A percentile compares a stretch with the other conserved stretches of the same genome.
Evolutionary conservation across 2,888 invertebrate genomes (phyloP).

Genomic region (Apotomis turbidana): DNA sequence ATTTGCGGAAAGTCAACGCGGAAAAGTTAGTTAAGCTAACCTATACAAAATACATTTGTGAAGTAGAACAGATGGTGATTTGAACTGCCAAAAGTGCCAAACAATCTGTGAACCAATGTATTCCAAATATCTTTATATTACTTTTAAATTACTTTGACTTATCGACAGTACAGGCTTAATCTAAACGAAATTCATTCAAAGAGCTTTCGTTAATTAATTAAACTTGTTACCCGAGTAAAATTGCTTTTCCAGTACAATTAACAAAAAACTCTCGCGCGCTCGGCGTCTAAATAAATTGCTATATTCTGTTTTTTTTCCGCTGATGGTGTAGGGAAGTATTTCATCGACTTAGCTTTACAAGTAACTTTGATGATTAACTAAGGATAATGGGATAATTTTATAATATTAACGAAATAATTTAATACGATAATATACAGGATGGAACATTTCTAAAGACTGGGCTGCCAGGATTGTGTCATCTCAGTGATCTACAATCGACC

Average conservation of each 20-base stretch:
- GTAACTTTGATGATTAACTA: slow-evolving; percentile 32
- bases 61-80: slow-evolving; percentile 30
- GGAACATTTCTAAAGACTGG: too few relatives aligned
- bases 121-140: slow-evolving; percentile 14
- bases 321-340: slow-evolving; percentile 19
- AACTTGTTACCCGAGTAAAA: slow-evolving; percentile 34
- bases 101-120: slow-evolving; percentile 6
- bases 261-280: slow-evolving; percentile 24
- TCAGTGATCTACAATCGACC: too few relatives aligned
- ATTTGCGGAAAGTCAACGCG: slow-evolving; percentile 3
- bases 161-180: slow-evolving; percentile 26
- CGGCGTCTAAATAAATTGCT: slow-evolving; percentile 34
- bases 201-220: slow-evolving; percentile 36
- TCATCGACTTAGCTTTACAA: slow-evolving; percentile 26
- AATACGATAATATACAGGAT: not conserved
- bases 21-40: slow-evolving; percentile 8
- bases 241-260: slow-evolving; percentile 38
- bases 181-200: slow-evolving; percentile 23
- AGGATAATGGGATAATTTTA: slow-evolving; percentile 22
- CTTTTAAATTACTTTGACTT: slow-evolving; percentile 20
- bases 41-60: slow-evolving; percentile 26
- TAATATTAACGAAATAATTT: slow-evolving; percentile 16
- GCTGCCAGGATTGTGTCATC: too few relatives aligned
- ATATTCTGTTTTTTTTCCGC: slow-evolving; percentile 27
- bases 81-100: not conserved